These are phyloP conservation scores for Atta cephalotes DNA, from an alignment of 1,140 invertebrate genomes.

Conservation along the genomic window DNA sequence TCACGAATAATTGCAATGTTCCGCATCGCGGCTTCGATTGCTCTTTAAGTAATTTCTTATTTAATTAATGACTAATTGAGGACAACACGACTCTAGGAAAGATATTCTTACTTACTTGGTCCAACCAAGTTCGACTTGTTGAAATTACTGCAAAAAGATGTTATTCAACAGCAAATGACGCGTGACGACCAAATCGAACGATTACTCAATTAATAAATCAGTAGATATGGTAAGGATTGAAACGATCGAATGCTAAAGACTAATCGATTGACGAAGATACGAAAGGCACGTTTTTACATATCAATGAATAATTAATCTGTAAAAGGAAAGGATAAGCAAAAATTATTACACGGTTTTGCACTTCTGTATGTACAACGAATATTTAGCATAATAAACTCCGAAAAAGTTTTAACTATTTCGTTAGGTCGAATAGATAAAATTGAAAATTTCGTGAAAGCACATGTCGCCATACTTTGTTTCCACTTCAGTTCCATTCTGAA, in stretches of 20 bases:
- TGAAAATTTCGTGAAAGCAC: conserved; percentile 11
- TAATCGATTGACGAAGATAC: conserved; percentile 14
- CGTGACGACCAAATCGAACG: conserved; percentile 17
- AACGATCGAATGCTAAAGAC: conserved; percentile 6
- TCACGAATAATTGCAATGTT: background rate
- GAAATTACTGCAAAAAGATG: conserved; percentile 40
- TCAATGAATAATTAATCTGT: conserved; percentile 17
- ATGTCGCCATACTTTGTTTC: background rate
- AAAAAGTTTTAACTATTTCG: conserved; percentile 18
- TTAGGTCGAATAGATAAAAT: conserved; percentile 29
- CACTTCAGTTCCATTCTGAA: background rate
- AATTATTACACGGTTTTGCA: conserved; percentile 1
- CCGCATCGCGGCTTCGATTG: background rate
- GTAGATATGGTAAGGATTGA: conserved; percentile 12
- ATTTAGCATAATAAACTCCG: conserved; percentile 32
- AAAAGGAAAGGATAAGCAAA: background rate
- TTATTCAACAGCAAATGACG: conserved; percentile 26
- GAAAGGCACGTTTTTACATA: conserved; percentile 37
- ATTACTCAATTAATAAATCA: conserved; percentile 34
- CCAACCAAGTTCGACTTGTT: conserved; percentile 39
- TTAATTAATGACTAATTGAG: conserved; percentile 14
- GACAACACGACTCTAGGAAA: background rate
- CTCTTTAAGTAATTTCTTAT: conserved; percentile 1
- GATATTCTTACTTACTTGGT: conserved; percentile 33
- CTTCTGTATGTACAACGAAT: conserved; percentile 28